These are phyloP conservation scores for Triops cancriformis DNA, from an alignment of 1,140 invertebrate genomes.

Conservation along the genomic window DNA sequence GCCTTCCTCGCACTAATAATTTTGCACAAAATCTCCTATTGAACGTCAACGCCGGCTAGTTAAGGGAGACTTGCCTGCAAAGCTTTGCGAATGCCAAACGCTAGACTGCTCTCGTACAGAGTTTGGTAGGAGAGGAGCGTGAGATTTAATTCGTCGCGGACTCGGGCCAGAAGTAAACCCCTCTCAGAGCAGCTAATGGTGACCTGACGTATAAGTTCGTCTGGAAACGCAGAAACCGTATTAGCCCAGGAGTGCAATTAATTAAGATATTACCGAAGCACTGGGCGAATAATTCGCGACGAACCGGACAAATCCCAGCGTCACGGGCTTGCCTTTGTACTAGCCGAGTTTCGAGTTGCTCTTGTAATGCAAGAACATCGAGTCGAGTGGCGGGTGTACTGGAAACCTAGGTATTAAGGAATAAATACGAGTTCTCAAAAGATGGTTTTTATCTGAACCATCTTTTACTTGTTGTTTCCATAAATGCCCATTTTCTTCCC, in stretches of 20 bases:
- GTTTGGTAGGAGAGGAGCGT: constrained; percentile 90
- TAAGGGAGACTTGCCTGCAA: constrained; percentile 52
- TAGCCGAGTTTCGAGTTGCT: constrained; percentile 82
- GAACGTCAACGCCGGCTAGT: not conserved
- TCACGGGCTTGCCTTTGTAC: constrained; percentile 87
- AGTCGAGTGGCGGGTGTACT: constrained; percentile 87
- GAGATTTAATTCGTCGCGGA: constrained; percentile 92
- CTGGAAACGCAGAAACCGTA: constrained; percentile 41
- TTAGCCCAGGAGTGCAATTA: constrained; percentile 31
- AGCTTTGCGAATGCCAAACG: constrained; percentile 97
- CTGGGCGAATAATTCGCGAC: constrained; percentile 88
- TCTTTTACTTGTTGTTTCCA: constrained; percentile 64
- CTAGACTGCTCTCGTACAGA: constrained; percentile 92
- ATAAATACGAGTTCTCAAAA: constrained; percentile 17
- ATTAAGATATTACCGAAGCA: constrained; percentile 71
- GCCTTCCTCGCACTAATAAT: constrained; percentile 50
- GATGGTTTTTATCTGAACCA: constrained; percentile 5
- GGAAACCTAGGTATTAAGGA: constrained; percentile 56
- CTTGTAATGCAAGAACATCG: constrained; percentile 91
- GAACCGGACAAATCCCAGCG: constrained; percentile 91
- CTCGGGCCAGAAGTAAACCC: constrained; percentile 80
- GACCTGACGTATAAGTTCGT: constrained; percentile 87
- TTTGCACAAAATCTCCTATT: constrained; percentile 18
- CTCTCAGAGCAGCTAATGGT: constrained; percentile 95
- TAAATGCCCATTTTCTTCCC: constrained; percentile 79